phyloP scores from a whole-genome alignment of 2,888 invertebrate species.

The Hypsopygia costalis region DNA sequence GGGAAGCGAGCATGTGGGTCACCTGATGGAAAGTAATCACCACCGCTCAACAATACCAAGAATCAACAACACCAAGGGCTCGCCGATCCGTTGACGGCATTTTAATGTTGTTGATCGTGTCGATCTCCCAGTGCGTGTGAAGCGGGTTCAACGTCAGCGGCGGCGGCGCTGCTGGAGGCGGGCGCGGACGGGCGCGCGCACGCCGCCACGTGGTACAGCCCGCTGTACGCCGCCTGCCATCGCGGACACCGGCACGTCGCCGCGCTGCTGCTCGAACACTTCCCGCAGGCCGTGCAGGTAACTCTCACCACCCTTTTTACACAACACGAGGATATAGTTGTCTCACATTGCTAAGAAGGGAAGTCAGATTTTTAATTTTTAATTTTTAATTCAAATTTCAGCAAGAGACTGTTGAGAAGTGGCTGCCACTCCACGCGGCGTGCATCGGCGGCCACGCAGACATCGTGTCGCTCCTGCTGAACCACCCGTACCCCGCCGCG shows the following conservation, averaged over 20 bases:
- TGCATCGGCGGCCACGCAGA: conserved; percentile 92
- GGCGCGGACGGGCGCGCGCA: conserved; percentile 95
- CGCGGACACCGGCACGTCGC: conserved; percentile 91
- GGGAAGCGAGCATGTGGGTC: too few species aligned
- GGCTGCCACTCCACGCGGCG: conserved; percentile 96
- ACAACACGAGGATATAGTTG: too few species aligned
- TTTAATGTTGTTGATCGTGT: too few species aligned
- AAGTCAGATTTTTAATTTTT: too few species aligned
- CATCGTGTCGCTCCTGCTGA: conserved; percentile 88
- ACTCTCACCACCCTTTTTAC: too few species aligned
- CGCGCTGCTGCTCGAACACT: conserved; percentile 86
- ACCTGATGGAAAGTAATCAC: too few species aligned
- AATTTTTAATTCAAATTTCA: too few species aligned
- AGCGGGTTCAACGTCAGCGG: conserved; percentile 89
- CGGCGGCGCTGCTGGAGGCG: conserved; percentile 87
- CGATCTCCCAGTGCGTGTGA: conserved; percentile 95
- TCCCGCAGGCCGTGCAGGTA: conserved; percentile 91
- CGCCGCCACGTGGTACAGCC: conserved; percentile 94
- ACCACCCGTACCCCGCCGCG: conserved; percentile 88
- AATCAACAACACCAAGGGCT: too few species aligned
- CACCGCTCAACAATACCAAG: too few species aligned
- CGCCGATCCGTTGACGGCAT: too few species aligned
- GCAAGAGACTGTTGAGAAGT: conserved; percentile 94
- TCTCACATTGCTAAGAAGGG: too few species aligned
- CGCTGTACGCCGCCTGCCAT: conserved; percentile 94